These are phyloP conservation scores for Portunus trituberculatus DNA, from an alignment of 1,140 invertebrate species.

Conservation along the genomic window DNA sequence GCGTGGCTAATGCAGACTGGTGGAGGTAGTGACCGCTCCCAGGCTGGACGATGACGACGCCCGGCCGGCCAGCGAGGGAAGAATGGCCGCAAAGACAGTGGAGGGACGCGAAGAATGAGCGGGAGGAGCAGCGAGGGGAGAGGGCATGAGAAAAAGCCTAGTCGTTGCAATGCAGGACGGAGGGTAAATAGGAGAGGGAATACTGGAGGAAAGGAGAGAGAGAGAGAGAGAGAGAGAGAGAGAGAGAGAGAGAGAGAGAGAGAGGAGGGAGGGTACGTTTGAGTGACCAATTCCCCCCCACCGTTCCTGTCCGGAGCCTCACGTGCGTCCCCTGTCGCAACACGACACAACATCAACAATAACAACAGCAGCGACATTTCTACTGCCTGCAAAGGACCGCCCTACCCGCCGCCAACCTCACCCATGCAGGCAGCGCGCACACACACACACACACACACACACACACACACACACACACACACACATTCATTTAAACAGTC, in stretches of 20 bases:
- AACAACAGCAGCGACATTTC: not conserved
- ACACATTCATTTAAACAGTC: slow-evolving; percentile 28
- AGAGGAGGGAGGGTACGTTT: slow-evolving; percentile 24
- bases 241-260: not conserved
- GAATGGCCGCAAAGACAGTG: not conserved
- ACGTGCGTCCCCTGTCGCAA: slow-evolving; percentile 43
- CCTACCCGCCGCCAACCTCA: not conserved
- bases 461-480: slow-evolving; percentile 1
- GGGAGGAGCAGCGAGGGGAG: slow-evolving; percentile 39
- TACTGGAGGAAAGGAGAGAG: not conserved
- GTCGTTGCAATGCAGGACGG: not conserved
- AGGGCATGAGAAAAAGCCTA: slow-evolving; percentile 37
- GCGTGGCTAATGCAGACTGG: slow-evolving; percentile 7
- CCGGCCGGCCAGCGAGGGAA: not conserved
- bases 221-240: not conserved
- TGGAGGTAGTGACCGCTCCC: not conserved
- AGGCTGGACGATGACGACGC: not conserved
- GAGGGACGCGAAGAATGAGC: slow-evolving; percentile 41
- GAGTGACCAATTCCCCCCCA: not conserved
- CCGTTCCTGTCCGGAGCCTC: not conserved
- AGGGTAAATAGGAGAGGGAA: not conserved
- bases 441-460: slow-evolving; percentile 18
- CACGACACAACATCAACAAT: not conserved
- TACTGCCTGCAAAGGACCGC: not conserved
- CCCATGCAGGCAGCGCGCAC: not conserved